Base-by-base conservation (phyloP, 1,140 invertebrate genomes). In the Mesaphorura yosii region DNA sequence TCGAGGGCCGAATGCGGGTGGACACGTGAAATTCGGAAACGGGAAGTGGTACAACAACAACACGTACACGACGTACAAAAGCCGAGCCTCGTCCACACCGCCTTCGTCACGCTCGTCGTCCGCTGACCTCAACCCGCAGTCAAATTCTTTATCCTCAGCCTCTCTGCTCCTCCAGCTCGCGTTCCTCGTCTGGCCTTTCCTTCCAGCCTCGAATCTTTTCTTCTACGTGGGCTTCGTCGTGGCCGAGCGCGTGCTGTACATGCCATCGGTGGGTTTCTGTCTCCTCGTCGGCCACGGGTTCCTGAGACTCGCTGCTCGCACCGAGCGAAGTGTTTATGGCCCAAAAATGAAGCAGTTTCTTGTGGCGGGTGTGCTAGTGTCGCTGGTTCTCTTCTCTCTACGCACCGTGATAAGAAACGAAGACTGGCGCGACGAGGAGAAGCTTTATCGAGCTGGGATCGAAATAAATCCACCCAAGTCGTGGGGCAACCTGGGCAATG, bases 181-280 rank as follows among this genome's bases (percentile, higher is more conserved):
- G 51, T 81, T 95, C 65, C 75, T 92, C 64, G 79, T 85, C 40
- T 70, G 96, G 51, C 88, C 92, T 31, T 96, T 95, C 70, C 72
- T 97, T 57, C 93, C 93, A 37, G 91, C 93, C 14, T 85, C 86
- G 51, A 97, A 97, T 75, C 70, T 83, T 47, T 81, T 95, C 68
- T 94, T 96, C 73, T 92, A 93, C 65, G 92, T 97, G 50, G 93
- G 93, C 6, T 97, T 97, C 69, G 91, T 96, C 23, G 86, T 97
- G 7, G 93, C 93, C 29, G 93, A 97, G 72, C 75, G 93, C 57
- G 84, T 97, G 47, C 75, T 97, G 20, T 97, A 97, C 69, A 77
- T 94, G 65, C 92, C 93, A 26, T 95, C 89, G 69, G 86, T 96
- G 61, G 94, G 94, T 28, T 92, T 86, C 69, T 95, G 89, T 71